phyloP scores from a whole-genome alignment of 2,797 vertebrate genomes.

The Thamnophis elegans region DNA sequence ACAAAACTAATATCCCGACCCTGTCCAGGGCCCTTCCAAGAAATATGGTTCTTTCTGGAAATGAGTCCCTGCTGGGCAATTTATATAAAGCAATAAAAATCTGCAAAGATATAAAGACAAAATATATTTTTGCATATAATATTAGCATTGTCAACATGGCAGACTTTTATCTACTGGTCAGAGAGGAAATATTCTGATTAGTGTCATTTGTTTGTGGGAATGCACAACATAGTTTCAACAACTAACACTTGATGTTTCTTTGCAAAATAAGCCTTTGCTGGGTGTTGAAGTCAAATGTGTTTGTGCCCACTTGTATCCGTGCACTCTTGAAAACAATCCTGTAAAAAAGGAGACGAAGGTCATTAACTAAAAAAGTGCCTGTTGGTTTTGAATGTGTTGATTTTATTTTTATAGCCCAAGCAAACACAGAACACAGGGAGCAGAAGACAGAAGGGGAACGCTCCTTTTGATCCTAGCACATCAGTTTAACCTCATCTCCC shows the following conservation, averaged over 20 bases:
- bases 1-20: conserved; percentile 35
- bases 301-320: conserved; percentile 63
- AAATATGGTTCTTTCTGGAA: conserved; percentile 53
- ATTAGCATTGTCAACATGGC: conserved; percentile 83
- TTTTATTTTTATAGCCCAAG: conserved; percentile 46
- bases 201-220: conserved; percentile 78
- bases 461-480: conserved; percentile 37
- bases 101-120: conserved; percentile 72
- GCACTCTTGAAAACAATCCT: conserved; percentile 66
- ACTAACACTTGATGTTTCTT: conserved; percentile 81
- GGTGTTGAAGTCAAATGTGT: conserved; percentile 63
- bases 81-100: conserved; percentile 77
- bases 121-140: conserved; percentile 80
- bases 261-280: conserved; percentile 75
- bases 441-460: conserved; percentile 52
- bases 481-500: conserved; percentile 40
- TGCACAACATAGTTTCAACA: conserved; percentile 78
- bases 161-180: conserved; percentile 71
- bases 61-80: conserved; percentile 64
- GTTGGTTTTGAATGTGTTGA: conserved; percentile 41
- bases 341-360: conserved; percentile 60
- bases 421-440: conserved; percentile 37
- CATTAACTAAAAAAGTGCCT: conserved; percentile 52
- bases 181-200: conserved; percentile 72
- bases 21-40: conserved; percentile 43